These are phyloP conservation scores for Perizoma flavofasciatum DNA, from an alignment of 2,888 invertebrate genomes.

Conservation along the genomic window DNA sequence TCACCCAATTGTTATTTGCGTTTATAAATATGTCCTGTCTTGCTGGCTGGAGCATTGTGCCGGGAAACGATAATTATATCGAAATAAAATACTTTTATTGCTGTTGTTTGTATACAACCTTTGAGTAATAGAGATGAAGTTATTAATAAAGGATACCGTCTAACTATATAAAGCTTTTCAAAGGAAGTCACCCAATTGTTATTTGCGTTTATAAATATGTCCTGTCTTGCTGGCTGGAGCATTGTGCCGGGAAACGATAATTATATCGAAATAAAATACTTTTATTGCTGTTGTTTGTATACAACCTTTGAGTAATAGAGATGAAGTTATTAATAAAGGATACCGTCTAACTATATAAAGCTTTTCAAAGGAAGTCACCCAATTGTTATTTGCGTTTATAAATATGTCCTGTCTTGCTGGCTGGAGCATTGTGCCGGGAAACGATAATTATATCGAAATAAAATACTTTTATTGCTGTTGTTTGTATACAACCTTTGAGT, in stretches of 20 bases:
- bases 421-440: neutral
- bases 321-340: neutral
- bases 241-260: conserved; percentile 1
- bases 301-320: neutral
- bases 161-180: too few species aligned
- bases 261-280: conserved; percentile 2
- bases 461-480: conserved; percentile 1
- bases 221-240: neutral
- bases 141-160: too few species aligned
- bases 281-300: neutral
- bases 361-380: too few species aligned
- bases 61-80: conserved; percentile 3
- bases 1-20: too few species aligned
- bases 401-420: too few species aligned
- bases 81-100: conserved; percentile 2
- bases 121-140: neutral
- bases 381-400: too few species aligned
- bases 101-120: neutral
- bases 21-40: too few species aligned
- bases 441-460: conserved; percentile 3
- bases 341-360: too few species aligned
- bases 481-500: neutral
- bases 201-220: too few species aligned
- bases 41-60: neutral
- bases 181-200: too few species aligned